These are phyloP conservation scores for Xenopus borealis DNA, from an alignment of 2,113 vertebrate species.

Conservation along the genomic window DNA sequence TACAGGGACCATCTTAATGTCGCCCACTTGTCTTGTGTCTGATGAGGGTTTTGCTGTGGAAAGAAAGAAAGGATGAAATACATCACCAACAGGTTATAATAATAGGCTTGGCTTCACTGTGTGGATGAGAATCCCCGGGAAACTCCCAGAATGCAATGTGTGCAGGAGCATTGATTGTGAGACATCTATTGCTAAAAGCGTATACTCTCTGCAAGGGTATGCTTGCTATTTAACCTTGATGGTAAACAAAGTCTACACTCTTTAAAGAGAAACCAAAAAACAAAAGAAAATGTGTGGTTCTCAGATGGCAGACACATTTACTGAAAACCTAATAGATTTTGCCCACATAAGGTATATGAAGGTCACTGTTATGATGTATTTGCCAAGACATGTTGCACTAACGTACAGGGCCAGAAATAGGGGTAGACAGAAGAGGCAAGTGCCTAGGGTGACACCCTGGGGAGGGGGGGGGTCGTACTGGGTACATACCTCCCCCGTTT, in stretches of 20 bases:
- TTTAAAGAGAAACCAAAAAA: not conserved
- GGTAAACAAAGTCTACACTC: not conserved
- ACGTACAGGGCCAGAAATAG: too few species aligned
- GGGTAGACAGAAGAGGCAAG: too few species aligned
- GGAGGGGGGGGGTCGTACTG: too few species aligned
- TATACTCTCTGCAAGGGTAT: not conserved
- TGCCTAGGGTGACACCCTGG: too few species aligned
- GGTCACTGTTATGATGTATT: too few species aligned
- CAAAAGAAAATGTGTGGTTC: too few species aligned
- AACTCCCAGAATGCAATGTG: not conserved
- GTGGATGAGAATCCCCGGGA: conserved; percentile 5
- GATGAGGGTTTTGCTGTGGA: not conserved
- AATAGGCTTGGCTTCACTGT: not conserved
- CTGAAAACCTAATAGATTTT: too few species aligned
- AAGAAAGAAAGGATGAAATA: not conserved
- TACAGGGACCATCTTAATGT: not conserved
- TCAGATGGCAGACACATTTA: too few species aligned
- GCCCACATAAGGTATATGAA: too few species aligned
- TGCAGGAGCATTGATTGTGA: not conserved
- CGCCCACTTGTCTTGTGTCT: conserved; percentile 11
- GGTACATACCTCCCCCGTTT: too few species aligned
- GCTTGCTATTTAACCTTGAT: not conserved
- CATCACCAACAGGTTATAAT: conserved; percentile 15
- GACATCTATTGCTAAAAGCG: not conserved
- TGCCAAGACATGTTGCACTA: too few species aligned